phyloP scores from a whole-genome alignment of 2,113 vertebrate species.

The Alaudala cheleensis region DNA sequence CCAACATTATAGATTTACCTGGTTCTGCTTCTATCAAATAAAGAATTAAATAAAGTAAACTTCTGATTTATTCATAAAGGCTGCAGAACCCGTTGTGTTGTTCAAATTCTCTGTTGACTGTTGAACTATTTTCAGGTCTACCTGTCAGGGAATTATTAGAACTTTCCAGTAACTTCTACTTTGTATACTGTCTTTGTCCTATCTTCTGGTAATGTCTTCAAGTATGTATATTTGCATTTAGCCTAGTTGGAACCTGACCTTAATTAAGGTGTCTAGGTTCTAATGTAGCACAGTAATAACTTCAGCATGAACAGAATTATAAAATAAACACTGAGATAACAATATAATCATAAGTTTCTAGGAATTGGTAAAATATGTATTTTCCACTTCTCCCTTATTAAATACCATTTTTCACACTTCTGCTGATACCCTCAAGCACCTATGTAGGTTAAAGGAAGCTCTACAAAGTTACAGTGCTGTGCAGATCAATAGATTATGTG shows the following conservation, averaged over 20 bases:
- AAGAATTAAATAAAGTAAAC: neutral
- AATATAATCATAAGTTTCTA: neutral
- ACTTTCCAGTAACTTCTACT: neutral
- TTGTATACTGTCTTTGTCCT: neutral
- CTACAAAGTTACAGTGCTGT: neutral
- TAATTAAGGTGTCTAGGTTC: neutral
- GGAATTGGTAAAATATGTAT: neutral
- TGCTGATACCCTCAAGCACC: neutral
- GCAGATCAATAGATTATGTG: accelerated
- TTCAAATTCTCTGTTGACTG: neutral
- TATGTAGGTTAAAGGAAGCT: neutral
- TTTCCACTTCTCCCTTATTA: neutral
- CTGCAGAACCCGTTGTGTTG: neutral
- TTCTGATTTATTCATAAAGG: neutral
- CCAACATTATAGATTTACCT: neutral
- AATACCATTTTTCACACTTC: neutral
- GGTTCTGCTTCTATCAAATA: neutral
- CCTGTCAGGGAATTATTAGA: neutral
- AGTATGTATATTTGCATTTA: neutral
- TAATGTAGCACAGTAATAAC: neutral
- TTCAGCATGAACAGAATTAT: neutral
- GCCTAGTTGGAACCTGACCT: neutral
- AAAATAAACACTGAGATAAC: neutral
- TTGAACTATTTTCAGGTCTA: neutral
- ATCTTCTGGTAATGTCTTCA: neutral